Evolutionary conservation across 2,888 invertebrate genomes (phyloP), one percentile per base, ranked within the genome.

Genomic region (Tiliacea citrago): DNA sequence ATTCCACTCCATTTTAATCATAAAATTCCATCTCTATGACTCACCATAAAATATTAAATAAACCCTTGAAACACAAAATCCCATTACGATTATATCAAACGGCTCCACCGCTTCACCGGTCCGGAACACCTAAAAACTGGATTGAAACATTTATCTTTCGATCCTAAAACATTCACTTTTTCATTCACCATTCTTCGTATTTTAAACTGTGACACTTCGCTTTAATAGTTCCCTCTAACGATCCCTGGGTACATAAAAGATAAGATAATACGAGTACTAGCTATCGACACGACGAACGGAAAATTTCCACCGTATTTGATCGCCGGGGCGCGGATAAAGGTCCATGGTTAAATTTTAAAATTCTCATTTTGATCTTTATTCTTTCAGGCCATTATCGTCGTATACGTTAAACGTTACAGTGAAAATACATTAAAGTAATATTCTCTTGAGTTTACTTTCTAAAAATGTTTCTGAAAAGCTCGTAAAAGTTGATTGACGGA

Each of bases 221-320:
- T 86, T 87, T 88, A 90, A 89, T 90, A 90, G 90, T 90, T 88
- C 84, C 66, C 69, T 79, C 87, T 91, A 90, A 90, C 89, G 89
- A 88, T 87, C 79, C 63, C 74, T 69, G 81, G 85, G 82, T 86
- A 87, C 86, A 88, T 89, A 90, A 90, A 90, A 90, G 90, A 90
- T 90, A 90, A 88, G 88, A 88, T 89, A 88, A 89, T 89, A 85
- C 83, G 75, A 71, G 68, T 89, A 85, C 83, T 76, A 71, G 68
- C 88, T 83, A 86, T 88, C 84, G 87, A 86, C 86, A 84, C 82
- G 83, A 77, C 68, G 73, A 84, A 85, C 83, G 87, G 85, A 81
- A 87, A 82, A 86, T 89, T 88, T 88, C 84, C 81, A 85, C 71
- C 81, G 88, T 85, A 86, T 90, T 88, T 90, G 88, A 90, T 89